Evolutionary conservation across 2,797 vertebrate species (phyloP), one percentile per base, ranked within the genome.

Genomic region (Muraenolepis orangiensis): DNA sequence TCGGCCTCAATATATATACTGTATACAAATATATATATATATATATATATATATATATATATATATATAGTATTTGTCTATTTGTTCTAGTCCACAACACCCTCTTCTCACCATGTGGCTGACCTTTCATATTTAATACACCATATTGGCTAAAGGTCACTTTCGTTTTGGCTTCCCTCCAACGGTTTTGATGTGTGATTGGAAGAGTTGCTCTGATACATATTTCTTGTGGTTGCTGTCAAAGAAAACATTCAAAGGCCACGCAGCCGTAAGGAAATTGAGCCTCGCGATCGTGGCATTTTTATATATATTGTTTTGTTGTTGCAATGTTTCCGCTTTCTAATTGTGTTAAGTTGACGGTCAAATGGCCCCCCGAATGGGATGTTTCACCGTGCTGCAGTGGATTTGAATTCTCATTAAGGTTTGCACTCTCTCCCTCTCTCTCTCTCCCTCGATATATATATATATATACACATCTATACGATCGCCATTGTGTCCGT

Each of bases 91-190:
- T 10, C 12, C 16, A 4, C 51, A 4, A 4, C 12, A 4, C 23
- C 72, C 84, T 81, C 70, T 87, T 86, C 87, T 87, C 86, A 82
- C 78, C 80, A 69, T 40, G 61, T 71, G 42, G 73, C 76, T 93
- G 93, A 94, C 93, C 93, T 94, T 94, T 94, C 87, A 88, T 91
- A 92, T 93, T 91, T 92, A 89, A 91, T 93, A 92, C 90, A 90
- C 77, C 85, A 88, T 93, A 91, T 93, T 92, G 90, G 88, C 74
- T 91, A 95, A 94, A 94, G 94, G 93, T 94, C 93, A 92, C 72
- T n/a, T 76, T 87, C 93, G 93, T 91, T 93, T 94, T 93, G 90
- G 87, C 90, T 92, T 85, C 86, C 87, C 88, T 88, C 86, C 78
- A 79, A 89, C 85, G 90, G 84, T 91, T 93, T 90, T 92, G 91